A percentile compares a stretch with the other conserved stretches of the same genome.
These are phyloP conservation scores for Potorous gilbertii DNA, from an alignment of 2,797 vertebrate species.

Conservation along the genomic window DNA sequence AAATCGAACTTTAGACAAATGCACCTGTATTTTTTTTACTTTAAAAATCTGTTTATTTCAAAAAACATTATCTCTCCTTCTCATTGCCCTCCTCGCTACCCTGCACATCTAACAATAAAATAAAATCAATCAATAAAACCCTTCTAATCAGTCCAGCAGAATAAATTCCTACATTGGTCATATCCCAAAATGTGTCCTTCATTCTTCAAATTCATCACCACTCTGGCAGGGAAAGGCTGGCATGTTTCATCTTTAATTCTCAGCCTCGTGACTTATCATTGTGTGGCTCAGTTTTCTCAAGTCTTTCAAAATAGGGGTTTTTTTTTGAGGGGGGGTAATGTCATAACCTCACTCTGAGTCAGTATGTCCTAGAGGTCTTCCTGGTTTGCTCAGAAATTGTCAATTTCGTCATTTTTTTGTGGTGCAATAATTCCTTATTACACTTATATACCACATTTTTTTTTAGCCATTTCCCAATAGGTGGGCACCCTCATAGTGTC, in stretches of 20 bases:
- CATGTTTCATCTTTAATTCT: not conserved
- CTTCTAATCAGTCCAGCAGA: not conserved
- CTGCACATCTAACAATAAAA: not conserved
- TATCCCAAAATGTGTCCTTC: not conserved
- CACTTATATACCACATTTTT: not conserved
- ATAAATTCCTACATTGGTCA: not conserved
- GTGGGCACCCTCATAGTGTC: not conserved
- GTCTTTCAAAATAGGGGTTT: not conserved
- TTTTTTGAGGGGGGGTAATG: not conserved
- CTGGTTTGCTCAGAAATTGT: not conserved
- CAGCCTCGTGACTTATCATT: not conserved
- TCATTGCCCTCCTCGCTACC: not conserved
- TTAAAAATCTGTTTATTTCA: not conserved
- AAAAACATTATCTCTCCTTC: not conserved
- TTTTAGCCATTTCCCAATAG: not conserved
- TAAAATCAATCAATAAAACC: not conserved
- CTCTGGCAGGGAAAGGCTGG: not conserved
- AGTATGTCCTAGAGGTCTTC: not conserved
- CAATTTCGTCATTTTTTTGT: not conserved
- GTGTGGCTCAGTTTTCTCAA: not conserved
- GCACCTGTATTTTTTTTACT: not conserved
- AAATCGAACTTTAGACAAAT: not conserved
- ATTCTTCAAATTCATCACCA: not conserved
- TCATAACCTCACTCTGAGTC: not conserved
- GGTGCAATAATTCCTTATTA: not conserved